A percentile compares a stretch with the other conserved stretches of the same genome.
These are phyloP conservation scores for Nemoura dubitans DNA, from an alignment of 2,888 invertebrate species.

Conservation along the genomic window DNA sequence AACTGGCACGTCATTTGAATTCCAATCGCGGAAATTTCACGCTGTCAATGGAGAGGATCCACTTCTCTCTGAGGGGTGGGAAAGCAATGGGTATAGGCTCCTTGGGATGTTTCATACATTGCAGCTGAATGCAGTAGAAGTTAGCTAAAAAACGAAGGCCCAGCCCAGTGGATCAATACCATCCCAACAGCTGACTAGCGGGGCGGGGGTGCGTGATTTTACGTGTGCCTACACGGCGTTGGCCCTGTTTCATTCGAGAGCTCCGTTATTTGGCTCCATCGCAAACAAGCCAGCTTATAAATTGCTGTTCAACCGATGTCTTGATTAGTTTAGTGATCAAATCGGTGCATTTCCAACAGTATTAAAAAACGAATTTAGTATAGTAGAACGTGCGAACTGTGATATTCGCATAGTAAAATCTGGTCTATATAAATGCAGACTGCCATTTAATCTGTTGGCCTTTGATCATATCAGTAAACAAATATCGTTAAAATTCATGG, in stretches of 20 bases:
- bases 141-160: background rate
- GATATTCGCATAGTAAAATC: background rate
- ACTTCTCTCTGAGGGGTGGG: no score
- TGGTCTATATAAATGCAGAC: background rate
- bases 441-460: background rate
- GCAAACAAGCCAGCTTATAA: no score
- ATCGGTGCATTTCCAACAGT: background rate
- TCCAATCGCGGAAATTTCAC: no score
- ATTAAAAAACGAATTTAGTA: background rate
- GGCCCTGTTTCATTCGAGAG: background rate
- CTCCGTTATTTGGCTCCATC: background rate
- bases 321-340: no score
- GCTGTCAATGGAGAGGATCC: no score
- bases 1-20: no score
- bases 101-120: no score
- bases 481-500: background rate
- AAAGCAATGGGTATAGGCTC: no score
- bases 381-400: background rate
- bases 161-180: background rate
- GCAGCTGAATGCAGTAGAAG: no score
- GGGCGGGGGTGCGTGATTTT: constrained; percentile 17
- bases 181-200: constrained; percentile 21
- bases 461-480: background rate
- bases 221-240: background rate
- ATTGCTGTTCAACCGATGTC: no score